These are phyloP conservation scores for Leptocoma aspasia DNA, from an alignment of 2,113 vertebrate genomes.

Conservation along the genomic window DNA sequence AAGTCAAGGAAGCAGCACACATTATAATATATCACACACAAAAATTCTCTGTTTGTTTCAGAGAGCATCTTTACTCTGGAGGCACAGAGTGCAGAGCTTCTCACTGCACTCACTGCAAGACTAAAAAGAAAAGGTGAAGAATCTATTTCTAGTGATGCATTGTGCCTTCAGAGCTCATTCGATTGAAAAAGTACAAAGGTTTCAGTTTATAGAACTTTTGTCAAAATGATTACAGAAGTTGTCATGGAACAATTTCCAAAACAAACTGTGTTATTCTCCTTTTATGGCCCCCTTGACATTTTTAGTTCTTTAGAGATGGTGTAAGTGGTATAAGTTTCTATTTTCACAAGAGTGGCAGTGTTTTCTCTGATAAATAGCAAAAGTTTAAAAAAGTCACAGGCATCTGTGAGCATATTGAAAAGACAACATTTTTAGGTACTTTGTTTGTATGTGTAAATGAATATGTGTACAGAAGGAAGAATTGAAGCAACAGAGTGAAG, in stretches of 20 bases:
- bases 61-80: constrained; percentile 40
- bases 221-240: constrained; percentile 40
- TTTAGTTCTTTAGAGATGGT: not conserved
- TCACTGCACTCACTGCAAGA: no score
- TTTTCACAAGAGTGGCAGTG: not conserved
- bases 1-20: constrained; percentile 53
- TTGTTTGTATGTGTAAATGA: not conserved
- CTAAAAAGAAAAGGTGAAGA: no score
- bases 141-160: constrained; percentile 60
- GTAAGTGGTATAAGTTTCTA: not conserved
- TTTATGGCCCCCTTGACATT: constrained; percentile 47
- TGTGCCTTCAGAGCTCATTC: constrained; percentile 45
- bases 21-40: constrained; percentile 70
- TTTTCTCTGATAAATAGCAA: constrained; percentile 31
- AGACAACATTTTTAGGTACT: not conserved
- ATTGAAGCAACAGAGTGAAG: not conserved
- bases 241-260: constrained; percentile 33
- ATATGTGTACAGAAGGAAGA: not conserved
- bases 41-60: constrained; percentile 26
- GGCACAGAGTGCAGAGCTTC: constrained; percentile 17
- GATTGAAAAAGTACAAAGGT: constrained; percentile 36
- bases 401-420: not conserved
- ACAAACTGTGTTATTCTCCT: constrained; percentile 41
- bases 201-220: constrained; percentile 56
- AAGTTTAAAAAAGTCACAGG: not conserved